Evolutionary conservation across 2,797 vertebrate genomes (phyloP).

Genomic region (Alcedo atthis): DNA sequence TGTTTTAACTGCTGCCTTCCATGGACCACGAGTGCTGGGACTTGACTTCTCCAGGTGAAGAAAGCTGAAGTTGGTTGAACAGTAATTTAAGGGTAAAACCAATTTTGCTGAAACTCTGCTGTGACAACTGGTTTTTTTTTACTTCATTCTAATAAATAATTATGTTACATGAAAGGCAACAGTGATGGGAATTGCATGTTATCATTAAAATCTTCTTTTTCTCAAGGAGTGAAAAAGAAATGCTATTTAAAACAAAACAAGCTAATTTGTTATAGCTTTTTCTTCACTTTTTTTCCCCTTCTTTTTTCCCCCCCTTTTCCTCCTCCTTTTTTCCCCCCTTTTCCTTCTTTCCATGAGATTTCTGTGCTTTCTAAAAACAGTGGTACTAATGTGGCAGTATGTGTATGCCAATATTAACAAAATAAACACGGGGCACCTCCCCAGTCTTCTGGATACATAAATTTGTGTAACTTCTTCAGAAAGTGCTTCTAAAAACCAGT

Average conservation of each 20-base stretch:
- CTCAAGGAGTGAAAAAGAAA: not conserved
- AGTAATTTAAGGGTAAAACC: not conserved
- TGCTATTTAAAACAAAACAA: not conserved
- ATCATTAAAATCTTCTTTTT: not conserved
- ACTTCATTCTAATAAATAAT: not conserved
- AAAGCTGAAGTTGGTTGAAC: not conserved
- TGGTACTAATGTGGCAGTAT: not conserved
- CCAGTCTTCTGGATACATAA: not conserved
- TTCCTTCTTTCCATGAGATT: not conserved
- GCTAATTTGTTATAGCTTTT: not conserved
- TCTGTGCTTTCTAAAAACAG: not conserved
- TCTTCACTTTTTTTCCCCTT: not conserved
- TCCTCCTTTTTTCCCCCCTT: too few relatives aligned
- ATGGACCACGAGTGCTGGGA: not conserved
- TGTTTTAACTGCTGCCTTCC: constrained; percentile 17
- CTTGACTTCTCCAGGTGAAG: not conserved
- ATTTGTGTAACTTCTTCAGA: not conserved
- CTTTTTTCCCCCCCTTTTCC: too few relatives aligned
- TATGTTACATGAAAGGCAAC: not conserved
- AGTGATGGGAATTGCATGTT: not conserved
- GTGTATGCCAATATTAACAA: not conserved
- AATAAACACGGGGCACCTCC: not conserved
- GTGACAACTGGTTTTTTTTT: not conserved
- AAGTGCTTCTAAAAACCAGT: not conserved
- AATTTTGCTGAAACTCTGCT: not conserved